Conservation (phyloP, 2,888 invertebrate genomes). For the Orgyia antiqua region DNA sequence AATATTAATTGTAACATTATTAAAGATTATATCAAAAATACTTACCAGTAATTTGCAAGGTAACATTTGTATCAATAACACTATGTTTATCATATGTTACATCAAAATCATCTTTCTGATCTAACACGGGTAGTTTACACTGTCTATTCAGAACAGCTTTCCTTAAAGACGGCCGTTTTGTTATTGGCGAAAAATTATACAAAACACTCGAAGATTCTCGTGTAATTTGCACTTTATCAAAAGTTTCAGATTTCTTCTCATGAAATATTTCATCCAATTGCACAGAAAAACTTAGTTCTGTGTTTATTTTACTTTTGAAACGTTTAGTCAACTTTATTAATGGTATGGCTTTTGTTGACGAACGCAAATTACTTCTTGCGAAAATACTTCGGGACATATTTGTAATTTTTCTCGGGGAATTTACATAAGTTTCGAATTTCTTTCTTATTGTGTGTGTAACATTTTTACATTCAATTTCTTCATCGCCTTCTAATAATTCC, state of each 20-base stretch:
- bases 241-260: slow-evolving; percentile 13
- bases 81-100: slow-evolving; percentile 26
- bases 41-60: slow-evolving; percentile 63
- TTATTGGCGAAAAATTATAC: slow-evolving; percentile 51
- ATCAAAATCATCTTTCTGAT: slow-evolving; percentile 16
- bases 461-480: slow-evolving; percentile 33
- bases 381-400: slow-evolving; percentile 52
- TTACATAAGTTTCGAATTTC: slow-evolving; percentile 43
- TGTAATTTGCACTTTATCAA: slow-evolving; percentile 21
- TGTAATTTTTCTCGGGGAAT: slow-evolving; percentile 34
- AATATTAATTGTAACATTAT: too few species aligned
- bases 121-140: slow-evolving; percentile 24
- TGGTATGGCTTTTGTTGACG: slow-evolving; percentile 46
- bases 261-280: slow-evolving; percentile 56
- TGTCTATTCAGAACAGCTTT: slow-evolving; percentile 50
- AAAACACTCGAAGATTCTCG: slow-evolving; percentile 43
- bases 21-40: too few species aligned
- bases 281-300: slow-evolving; percentile 57
- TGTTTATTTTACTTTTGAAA: slow-evolving; percentile 39
- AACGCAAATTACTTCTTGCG: slow-evolving; percentile 47
- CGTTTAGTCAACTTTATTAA: slow-evolving; percentile 49
- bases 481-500: slow-evolving; percentile 38
- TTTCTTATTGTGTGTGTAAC: slow-evolving; percentile 45
- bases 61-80: slow-evolving; percentile 47
- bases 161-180: slow-evolving; percentile 49